These are phyloP conservation scores for Exocentrus adspersus DNA, from an alignment of 2,888 invertebrate genomes.

Conservation along the genomic window DNA sequence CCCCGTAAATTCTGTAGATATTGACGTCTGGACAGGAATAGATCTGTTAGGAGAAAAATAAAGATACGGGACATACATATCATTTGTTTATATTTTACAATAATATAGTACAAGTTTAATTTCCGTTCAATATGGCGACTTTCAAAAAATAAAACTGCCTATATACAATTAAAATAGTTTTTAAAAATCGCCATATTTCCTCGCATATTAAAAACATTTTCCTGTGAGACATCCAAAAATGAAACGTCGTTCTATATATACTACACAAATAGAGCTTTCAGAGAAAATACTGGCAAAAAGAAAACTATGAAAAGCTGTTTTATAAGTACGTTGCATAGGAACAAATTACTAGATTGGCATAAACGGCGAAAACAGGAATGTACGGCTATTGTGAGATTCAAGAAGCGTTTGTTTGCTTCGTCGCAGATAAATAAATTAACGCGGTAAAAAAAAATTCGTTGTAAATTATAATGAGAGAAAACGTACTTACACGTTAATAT, in stretches of 20 bases:
- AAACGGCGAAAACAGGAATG: slow-evolving; percentile 32
- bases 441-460: slow-evolving; percentile 38
- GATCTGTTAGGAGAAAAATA: slow-evolving; percentile 5
- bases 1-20: too few species aligned
- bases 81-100: slow-evolving; percentile 62
- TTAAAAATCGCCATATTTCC: slow-evolving; percentile 48
- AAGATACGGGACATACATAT: slow-evolving; percentile 47
- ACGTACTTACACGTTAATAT: slow-evolving; percentile 45
- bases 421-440: slow-evolving; percentile 7
- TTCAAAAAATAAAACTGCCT: slow-evolving; percentile 46
- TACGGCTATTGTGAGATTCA: slow-evolving; percentile 2
- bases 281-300: slow-evolving; percentile 57
- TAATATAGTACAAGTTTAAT: slow-evolving; percentile 60
- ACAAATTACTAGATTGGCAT: slow-evolving; percentile 45
- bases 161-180: slow-evolving; percentile 44
- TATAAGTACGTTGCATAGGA: slow-evolving; percentile 56
- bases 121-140: slow-evolving; percentile 43
- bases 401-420: too few species aligned
- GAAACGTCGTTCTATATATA: slow-evolving; percentile 44
- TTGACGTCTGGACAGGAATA: too few species aligned
- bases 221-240: slow-evolving; percentile 51
- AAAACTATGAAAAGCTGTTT: slow-evolving; percentile 44
- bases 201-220: slow-evolving; percentile 49
- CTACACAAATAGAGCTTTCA: slow-evolving; percentile 51
- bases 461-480: slow-evolving; percentile 40